These are phyloP conservation scores for Takifugu rubripes DNA, from an alignment of 2,797 vertebrate genomes.

Conservation along the genomic window DNA sequence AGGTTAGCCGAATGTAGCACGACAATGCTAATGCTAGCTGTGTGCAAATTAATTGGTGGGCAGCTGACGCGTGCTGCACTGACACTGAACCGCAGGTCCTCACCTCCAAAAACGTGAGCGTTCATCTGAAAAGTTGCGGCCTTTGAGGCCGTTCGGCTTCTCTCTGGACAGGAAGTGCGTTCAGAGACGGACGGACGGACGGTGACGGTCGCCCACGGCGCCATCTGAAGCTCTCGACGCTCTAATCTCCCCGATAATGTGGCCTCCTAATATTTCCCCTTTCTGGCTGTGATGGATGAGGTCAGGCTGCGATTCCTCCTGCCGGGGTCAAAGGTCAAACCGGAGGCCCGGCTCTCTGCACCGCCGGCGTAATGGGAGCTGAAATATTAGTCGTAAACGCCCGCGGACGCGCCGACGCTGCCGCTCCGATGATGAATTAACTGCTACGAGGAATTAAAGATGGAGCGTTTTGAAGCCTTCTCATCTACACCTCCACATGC, in stretches of 20 bases:
- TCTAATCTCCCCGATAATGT: constrained; percentile 56
- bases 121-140: no score
- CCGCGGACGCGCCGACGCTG: constrained; percentile 55
- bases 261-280: constrained; percentile 49
- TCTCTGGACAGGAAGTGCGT: no score
- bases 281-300: constrained; percentile 67
- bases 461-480: constrained; percentile 36
- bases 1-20: no score
- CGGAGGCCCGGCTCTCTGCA: constrained; percentile 53
- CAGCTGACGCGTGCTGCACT: no score
- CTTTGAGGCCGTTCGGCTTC: no score
- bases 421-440: constrained; percentile 78
- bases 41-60: no score
- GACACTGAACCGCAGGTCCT: no score
- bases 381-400: constrained; percentile 72
- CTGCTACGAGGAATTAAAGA: constrained; percentile 78
- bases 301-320: constrained; percentile 58
- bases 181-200: neutral
- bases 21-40: no score
- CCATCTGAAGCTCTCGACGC: constrained; percentile 1
- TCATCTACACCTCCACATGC: constrained; percentile 41
- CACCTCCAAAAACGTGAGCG: no score
- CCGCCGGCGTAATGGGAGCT: constrained; percentile 72
- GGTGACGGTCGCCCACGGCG: constrained; percentile 8
- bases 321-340: constrained; percentile 57